Evolutionary conservation across 2,113 vertebrate species (phyloP), one percentile per base, ranked within the genome.

Genomic region (Bubo bubo): DNA sequence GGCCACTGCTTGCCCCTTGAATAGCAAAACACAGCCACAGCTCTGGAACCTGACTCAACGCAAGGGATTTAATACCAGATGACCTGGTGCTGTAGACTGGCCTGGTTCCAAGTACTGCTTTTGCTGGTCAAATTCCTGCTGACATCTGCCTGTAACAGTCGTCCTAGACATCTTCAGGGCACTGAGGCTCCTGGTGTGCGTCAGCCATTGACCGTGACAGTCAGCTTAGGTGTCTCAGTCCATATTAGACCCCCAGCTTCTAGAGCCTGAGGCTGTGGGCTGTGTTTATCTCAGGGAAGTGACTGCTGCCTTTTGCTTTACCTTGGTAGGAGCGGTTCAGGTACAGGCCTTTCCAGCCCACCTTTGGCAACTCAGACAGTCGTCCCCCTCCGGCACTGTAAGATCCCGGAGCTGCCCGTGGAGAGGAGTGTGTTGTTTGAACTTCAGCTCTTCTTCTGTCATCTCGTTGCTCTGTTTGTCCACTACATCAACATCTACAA

Each of bases 401-500:
- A 99, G 98, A 99, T 99, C 96, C 99, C 99, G 0, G 99, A 99
- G 96, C 97, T 99, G 86, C 99, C 99, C 0, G 94, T 99, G 94
- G 99, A 99, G 96, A 98, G 98, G 70, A 99, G 99, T 21, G 97
- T 99, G 79, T 97, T 99, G 49, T 99, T 99, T 45, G 99, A 99
- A 94, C 98, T 99, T 14, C 99, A 99, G 91, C 99, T 99, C 53
- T 99, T 99, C 98, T 99, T 99, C 97, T 99, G 99, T 97, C 99
- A 99, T 88, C 99, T 99, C 19, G 97, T 99, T 53, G 99, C 99
- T 45, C 98, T 99, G 43, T 99, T 99, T 23, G 99, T 99, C 70
- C 99, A 99, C 98, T 99, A 99, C 88, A 99, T 99, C 98, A 99
- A 99, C 98, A 99, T 99, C 98, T 99, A 99, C 98, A 99, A 99